Percentiles rank a stretch among this genome's conserved stretches.
Evolutionary conservation across 2,888 invertebrate species (phyloP).

Genomic region (Ditula angustiorana): DNA sequence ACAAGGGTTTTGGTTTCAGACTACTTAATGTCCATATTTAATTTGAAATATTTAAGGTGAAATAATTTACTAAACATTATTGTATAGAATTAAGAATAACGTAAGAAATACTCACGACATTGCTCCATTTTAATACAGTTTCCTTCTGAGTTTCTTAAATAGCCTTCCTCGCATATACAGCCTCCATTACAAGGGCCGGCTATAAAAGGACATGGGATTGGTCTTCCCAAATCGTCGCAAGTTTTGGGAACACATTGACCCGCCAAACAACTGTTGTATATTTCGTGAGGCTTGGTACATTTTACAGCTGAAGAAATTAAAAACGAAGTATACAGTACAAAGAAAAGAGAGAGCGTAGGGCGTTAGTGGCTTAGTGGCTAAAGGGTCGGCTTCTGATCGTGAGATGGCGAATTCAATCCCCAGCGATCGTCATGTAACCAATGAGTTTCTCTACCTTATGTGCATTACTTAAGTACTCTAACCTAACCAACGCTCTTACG

Average conservation of each 20-base stretch:
- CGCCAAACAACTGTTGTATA: constrained; percentile 10
- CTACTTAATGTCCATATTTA: no score
- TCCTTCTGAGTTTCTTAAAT: constrained; percentile 21
- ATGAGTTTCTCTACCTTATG: no score
- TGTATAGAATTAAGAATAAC: no score
- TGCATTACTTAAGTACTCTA: no score
- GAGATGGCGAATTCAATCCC: no score
- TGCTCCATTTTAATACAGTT: constrained; percentile 19
- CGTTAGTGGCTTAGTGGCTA: no score
- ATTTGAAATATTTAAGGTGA: no score
- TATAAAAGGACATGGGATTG: constrained; percentile 13
- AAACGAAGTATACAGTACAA: not conserved
- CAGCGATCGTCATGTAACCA: no score
- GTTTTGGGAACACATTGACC: constrained; percentile 26
- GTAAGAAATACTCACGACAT: constrained; percentile 24
- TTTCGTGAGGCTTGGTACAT: constrained; percentile 26
- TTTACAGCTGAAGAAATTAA: constrained; percentile 3
- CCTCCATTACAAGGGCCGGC: constrained; percentile 24
- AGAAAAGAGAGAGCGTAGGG: no score
- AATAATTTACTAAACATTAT: no score
- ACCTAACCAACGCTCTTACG: no score
- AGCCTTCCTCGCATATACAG: constrained; percentile 31
- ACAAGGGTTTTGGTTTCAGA: not conserved
- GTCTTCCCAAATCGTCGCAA: constrained; percentile 26
- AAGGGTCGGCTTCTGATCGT: no score